Evolutionary conservation across 2,113 vertebrate genomes (phyloP).

Genomic region (Regulus satrapa): DNA sequence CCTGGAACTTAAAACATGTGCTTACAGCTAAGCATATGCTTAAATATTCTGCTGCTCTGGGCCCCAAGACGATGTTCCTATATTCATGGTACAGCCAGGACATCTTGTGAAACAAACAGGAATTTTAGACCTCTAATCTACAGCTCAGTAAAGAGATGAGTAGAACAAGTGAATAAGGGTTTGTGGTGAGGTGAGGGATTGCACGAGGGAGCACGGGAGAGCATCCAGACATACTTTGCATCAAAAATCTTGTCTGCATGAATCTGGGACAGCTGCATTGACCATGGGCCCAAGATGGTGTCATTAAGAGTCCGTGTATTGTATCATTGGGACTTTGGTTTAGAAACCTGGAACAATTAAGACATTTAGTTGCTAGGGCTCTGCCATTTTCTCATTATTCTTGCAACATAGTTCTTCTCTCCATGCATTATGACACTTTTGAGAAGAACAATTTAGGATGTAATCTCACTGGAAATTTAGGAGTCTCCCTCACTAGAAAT

Average conservation of each 20-base stretch:
- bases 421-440: background rate
- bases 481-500: background rate
- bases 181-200: background rate
- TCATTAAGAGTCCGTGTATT: background rate
- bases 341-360: background rate
- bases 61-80: background rate
- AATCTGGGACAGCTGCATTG: background rate
- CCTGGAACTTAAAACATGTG: constrained; percentile 54
- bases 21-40: constrained; percentile 58
- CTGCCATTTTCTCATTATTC: background rate
- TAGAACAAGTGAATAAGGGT: background rate
- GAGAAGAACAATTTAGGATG: background rate
- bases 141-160: background rate
- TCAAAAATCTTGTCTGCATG: background rate
- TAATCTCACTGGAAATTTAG: background rate
- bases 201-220: background rate
- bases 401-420: background rate
- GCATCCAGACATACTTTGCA: background rate
- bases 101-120: background rate
- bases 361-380: background rate
- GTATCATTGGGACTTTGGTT: background rate
- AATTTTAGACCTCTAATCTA: background rate
- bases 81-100: background rate
- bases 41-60: constrained; percentile 34
- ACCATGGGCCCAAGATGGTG: background rate